A percentile compares a stretch with the other conserved stretches of the same genome.
Evolutionary conservation across 2,888 invertebrate genomes (phyloP).

Genomic region (Chironomus riparius): DNA sequence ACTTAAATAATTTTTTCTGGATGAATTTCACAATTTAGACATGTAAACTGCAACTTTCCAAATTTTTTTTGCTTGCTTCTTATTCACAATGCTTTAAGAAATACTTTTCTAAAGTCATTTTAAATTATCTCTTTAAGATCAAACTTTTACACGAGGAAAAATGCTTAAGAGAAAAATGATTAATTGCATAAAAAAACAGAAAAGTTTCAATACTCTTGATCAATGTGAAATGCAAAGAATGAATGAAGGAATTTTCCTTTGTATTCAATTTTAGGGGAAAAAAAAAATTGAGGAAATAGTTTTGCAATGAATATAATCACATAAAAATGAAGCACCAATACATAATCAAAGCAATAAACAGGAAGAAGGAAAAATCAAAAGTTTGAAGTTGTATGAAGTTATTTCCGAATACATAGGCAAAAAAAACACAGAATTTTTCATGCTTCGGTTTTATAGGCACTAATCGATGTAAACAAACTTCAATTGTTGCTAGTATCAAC

Average conservation of each 20-base stretch:
- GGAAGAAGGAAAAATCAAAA: neutral
- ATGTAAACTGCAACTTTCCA: too few species aligned
- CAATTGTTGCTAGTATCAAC: neutral
- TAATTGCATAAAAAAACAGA: neutral
- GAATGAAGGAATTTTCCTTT: conserved; percentile 20
- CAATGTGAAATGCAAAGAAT: conserved; percentile 1
- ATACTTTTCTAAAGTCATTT: neutral
- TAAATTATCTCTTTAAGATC: neutral
- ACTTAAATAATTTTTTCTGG: neutral
- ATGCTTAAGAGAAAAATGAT: neutral
- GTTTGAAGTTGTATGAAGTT: conserved; percentile 19
- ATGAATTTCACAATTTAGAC: neutral
- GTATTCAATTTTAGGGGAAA: neutral
- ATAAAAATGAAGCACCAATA: neutral
- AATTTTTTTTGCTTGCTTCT: too few species aligned
- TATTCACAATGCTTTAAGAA: too few species aligned
- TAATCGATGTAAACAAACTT: conserved; percentile 27
- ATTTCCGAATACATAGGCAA: neutral
- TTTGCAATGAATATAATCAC: neutral
- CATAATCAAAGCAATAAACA: neutral
- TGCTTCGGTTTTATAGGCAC: neutral
- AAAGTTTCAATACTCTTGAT: neutral
- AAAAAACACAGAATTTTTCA: neutral
- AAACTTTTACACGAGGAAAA: neutral
- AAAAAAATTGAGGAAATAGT: neutral